Evolutionary conservation across 2,888 invertebrate species (phyloP).

Genomic region (Morpho deidamia): DNA sequence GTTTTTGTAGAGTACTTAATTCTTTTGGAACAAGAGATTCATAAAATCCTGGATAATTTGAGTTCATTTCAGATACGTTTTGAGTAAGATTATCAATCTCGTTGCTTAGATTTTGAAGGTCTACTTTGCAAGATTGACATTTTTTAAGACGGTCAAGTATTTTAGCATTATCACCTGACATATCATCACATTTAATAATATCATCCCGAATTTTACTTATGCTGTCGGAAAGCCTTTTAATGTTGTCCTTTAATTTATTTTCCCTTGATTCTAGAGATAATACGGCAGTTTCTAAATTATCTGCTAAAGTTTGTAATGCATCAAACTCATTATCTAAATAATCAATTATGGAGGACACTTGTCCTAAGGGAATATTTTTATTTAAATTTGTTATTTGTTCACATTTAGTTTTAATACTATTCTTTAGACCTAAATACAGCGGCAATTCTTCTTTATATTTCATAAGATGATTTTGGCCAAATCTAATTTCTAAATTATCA

Average conservation of each 20-base stretch:
- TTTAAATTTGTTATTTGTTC: constrained; percentile 88
- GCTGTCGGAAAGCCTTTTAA: constrained; percentile 84
- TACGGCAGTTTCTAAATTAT: constrained; percentile 85
- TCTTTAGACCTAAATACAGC: constrained; percentile 85
- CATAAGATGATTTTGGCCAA: constrained; percentile 85
- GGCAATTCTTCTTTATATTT: constrained; percentile 93
- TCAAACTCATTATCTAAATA: constrained; percentile 87
- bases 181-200: constrained; percentile 92
- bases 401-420: constrained; percentile 88
- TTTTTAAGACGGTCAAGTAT: constrained; percentile 87
- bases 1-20: constrained; percentile 88
- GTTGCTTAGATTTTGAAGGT: constrained; percentile 83
- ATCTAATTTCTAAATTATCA: constrained; percentile 89
- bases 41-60: constrained; percentile 86
- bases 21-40: constrained; percentile 90
- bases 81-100: constrained; percentile 83
- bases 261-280: constrained; percentile 86
- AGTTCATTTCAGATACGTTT: constrained; percentile 84
- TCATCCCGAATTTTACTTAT: constrained; percentile 87
- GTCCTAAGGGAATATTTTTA: constrained; percentile 83
- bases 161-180: constrained; percentile 91
- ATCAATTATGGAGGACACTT: constrained; percentile 81
- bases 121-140: constrained; percentile 84
- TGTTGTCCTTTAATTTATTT: constrained; percentile 82
- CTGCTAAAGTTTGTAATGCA: constrained; percentile 84